phyloP scores from a whole-genome alignment of 2,113 vertebrate species.

The Salvator merianae region DNA sequence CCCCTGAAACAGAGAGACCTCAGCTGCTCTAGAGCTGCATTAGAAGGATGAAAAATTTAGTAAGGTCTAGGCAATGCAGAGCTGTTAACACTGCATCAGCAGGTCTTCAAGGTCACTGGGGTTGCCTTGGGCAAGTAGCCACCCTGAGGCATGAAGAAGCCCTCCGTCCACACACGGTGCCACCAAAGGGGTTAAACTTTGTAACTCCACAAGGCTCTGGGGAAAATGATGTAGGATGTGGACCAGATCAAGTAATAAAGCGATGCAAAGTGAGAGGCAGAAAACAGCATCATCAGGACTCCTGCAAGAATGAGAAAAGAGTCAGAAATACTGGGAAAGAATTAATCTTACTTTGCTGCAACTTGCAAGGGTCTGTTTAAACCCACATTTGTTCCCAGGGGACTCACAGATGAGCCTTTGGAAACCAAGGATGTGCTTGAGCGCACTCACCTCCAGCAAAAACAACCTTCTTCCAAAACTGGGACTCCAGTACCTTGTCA shows the following conservation, averaged over 20 bases:
- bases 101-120: neutral
- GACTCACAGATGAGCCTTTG: too few species aligned
- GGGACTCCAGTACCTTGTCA: conserved; percentile 89
- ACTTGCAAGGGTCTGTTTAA: too few species aligned
- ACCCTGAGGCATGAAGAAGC: accelerated
- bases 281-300: conserved; percentile 80
- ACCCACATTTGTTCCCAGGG: too few species aligned
- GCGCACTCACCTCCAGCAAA: conserved; percentile 84
- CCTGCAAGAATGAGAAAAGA: conserved; percentile 67
- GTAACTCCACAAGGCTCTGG: conserved; percentile 85
- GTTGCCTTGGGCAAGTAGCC: neutral
- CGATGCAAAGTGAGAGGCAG: conserved; percentile 75
- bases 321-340: too few species aligned
- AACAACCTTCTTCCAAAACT: conserved; percentile 91
- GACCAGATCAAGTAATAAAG: conserved; percentile 93
- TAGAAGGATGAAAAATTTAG: conserved; percentile 47
- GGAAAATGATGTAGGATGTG: conserved; percentile 89
- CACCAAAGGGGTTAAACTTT: conserved; percentile 63
- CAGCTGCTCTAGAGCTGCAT: neutral
- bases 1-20: neutral
- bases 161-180: too few species aligned
- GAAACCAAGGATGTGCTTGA: too few species aligned
- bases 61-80: neutral
- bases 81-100: neutral
- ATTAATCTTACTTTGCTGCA: too few species aligned